A percentile compares a stretch with the other conserved stretches of the same genome.
These are phyloP conservation scores for Silurus aristotelis DNA, from an alignment of 2,797 vertebrate species.

Conservation along the genomic window DNA sequence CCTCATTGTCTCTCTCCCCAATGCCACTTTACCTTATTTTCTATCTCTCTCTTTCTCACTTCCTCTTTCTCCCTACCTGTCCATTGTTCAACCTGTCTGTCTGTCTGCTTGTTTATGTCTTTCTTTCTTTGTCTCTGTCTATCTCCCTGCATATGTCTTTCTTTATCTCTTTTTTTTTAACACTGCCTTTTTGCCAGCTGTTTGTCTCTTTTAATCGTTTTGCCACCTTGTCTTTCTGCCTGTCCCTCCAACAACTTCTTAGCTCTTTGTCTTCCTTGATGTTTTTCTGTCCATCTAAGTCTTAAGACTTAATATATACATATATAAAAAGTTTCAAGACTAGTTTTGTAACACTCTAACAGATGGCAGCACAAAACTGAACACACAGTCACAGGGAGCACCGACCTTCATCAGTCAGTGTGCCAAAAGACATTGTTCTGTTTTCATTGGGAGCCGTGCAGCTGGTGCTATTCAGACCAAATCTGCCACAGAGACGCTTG, in stretches of 20 bases:
- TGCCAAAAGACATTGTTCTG: too few relatives aligned
- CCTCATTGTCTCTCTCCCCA: neutral
- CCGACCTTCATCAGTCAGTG: too few relatives aligned
- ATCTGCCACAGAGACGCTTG: too few relatives aligned
- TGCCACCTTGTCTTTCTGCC: neutral
- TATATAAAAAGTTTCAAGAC: too few relatives aligned
- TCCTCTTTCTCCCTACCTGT: neutral
- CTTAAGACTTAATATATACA: neutral
- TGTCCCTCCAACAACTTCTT: neutral
- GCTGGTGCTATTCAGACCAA: too few relatives aligned
- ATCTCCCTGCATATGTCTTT: neutral
- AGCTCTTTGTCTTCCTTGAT: neutral
- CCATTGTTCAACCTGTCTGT: neutral
- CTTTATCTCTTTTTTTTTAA: neutral
- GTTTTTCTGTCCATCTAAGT: neutral
- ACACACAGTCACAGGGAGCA: too few relatives aligned
- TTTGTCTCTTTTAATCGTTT: neutral
- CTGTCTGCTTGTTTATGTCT: neutral
- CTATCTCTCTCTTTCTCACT: neutral
- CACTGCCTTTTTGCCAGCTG: neutral
- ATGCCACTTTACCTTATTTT: neutral
- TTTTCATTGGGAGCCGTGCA: too few relatives aligned
- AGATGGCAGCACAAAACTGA: too few relatives aligned
- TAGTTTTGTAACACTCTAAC: too few relatives aligned
- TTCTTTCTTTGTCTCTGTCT: neutral